phyloP scores from a whole-genome alignment of 64 coral and sea anemone genomes.

The Catalaphyllia jardinei region DNA sequence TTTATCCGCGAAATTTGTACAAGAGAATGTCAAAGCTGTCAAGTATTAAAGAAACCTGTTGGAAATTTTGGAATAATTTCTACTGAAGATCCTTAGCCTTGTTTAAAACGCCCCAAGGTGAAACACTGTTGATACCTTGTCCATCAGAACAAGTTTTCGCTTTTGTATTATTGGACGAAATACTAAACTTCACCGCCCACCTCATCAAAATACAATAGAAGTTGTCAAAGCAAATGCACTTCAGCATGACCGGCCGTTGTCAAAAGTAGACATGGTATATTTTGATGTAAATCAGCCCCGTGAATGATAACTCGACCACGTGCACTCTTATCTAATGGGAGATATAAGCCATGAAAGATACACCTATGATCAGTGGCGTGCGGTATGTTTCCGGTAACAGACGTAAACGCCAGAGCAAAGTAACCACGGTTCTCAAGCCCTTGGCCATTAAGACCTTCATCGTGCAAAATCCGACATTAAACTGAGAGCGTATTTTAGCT shows the following conservation, averaged over 20 bases:
- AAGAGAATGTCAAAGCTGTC: neutral
- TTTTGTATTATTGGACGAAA: slow-evolving; percentile 64
- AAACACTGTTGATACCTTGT: slow-evolving; percentile 37
- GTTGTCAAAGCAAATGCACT: slow-evolving; percentile 52
- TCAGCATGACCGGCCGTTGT: slow-evolving; percentile 45
- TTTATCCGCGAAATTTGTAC: neutral
- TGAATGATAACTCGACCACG: slow-evolving; percentile 71
- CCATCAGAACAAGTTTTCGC: slow-evolving; percentile 51
- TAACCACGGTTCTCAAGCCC: slow-evolving; percentile 5
- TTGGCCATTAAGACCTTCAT: slow-evolving; percentile 5
- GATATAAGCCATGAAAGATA: slow-evolving; percentile 76
- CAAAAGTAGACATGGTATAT: slow-evolving; percentile 49
- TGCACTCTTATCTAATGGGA: slow-evolving; percentile 57
- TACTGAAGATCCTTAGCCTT: slow-evolving; percentile 20
- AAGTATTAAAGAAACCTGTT: neutral
- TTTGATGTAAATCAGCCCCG: slow-evolving; percentile 70
- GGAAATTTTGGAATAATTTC: slow-evolving; percentile 10
- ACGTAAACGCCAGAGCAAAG: slow-evolving; percentile 16
- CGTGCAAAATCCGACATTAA: neutral
- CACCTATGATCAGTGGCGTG: slow-evolving; percentile 53
- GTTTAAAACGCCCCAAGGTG: neutral
- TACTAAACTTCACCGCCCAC: slow-evolving; percentile 54
- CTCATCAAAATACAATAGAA: slow-evolving; percentile 74
- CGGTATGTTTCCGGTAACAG: slow-evolving; percentile 64
- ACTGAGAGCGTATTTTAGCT: neutral